Percentiles rank a stretch among this genome's conserved stretches.
These are phyloP conservation scores for Cacatua alba DNA, from an alignment of 2,113 vertebrate genomes.

Conservation along the genomic window DNA sequence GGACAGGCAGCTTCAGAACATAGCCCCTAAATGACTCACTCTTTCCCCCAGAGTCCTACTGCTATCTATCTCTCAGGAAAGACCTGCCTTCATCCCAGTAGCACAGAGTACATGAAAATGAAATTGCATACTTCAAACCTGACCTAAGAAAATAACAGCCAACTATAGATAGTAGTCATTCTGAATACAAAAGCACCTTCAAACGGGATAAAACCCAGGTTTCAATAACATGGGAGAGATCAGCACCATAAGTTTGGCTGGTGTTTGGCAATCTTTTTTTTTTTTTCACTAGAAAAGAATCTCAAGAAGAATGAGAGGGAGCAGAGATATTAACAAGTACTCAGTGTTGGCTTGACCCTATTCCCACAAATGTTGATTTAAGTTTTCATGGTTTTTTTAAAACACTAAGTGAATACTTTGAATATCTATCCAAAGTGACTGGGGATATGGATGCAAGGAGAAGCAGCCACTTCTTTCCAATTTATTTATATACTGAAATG, in stretches of 20 bases:
- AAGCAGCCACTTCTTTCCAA: neutral
- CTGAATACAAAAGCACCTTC: neutral
- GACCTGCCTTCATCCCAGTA: neutral
- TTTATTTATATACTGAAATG: neutral
- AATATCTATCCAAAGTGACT: neutral
- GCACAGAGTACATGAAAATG: neutral
- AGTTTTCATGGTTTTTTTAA: neutral
- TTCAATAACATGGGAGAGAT: neutral
- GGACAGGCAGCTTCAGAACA: neutral
- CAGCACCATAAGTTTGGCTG: neutral
- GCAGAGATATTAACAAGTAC: neutral
- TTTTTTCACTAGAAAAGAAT: neutral
- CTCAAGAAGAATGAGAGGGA: neutral
- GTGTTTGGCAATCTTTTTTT: neutral
- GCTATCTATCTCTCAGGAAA: neutral
- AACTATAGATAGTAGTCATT: neutral
- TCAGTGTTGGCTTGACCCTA: neutral
- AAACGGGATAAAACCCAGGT: neutral
- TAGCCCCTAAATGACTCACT: neutral
- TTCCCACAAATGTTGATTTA: neutral
- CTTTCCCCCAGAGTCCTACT: neutral
- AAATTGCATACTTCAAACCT: neutral
- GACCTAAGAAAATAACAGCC: neutral
- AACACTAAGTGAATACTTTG: neutral
- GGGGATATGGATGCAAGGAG: neutral